A percentile compares a stretch with the other conserved stretches of the same genome.
Evolutionary conservation across 2,113 vertebrate genomes (phyloP).

Genomic region (Theristicus caerulescens): DNA sequence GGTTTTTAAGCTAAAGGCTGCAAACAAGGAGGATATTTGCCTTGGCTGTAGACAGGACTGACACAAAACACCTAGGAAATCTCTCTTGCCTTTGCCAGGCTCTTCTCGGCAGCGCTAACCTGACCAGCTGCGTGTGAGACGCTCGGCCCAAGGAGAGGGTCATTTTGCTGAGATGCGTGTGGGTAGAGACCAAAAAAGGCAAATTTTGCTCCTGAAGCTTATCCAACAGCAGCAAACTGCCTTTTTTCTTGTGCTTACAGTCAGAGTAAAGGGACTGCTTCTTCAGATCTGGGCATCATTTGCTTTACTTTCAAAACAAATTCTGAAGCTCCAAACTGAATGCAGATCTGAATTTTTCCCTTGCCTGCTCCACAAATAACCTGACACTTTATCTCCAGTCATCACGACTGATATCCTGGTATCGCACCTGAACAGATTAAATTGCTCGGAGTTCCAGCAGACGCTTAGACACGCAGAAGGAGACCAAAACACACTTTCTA

Average conservation of each 20-base stretch:
- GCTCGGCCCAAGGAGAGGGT: background rate
- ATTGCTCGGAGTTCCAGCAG: background rate
- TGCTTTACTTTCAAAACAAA: background rate
- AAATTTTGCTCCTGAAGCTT: background rate
- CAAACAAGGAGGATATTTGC: background rate
- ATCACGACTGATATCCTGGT: background rate
- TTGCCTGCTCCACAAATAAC: background rate
- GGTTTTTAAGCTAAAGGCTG: background rate
- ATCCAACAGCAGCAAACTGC: background rate
- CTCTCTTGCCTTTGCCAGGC: background rate
- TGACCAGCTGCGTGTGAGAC: background rate
- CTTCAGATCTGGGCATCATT: background rate
- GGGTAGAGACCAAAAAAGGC: background rate
- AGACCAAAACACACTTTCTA: background rate
- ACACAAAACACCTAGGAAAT: background rate
- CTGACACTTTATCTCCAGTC: background rate
- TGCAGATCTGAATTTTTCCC: background rate
- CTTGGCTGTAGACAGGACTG: background rate
- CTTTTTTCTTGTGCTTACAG: background rate
- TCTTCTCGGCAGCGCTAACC: background rate
- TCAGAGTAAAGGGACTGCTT: background rate
- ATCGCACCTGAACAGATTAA: background rate
- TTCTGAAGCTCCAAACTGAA: background rate
- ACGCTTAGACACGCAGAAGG: background rate
- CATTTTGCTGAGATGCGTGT: rapidly evolving